These are phyloP conservation scores for Heteromormyrus szaboi DNA, from an alignment of 2,797 vertebrate species.

Conservation along the genomic window DNA sequence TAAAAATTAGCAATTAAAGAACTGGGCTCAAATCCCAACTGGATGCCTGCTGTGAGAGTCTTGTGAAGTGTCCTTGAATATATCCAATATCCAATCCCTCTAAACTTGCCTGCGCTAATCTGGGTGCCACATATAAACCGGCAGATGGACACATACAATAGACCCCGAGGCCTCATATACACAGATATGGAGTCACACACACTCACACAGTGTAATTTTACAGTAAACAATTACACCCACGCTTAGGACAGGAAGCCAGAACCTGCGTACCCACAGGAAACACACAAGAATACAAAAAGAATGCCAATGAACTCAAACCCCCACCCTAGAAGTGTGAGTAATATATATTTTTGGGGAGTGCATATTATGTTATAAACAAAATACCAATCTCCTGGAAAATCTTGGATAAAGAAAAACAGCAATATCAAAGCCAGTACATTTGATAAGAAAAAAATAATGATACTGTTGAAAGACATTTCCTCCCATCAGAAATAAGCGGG, in stretches of 20 bases:
- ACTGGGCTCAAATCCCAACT: not conserved
- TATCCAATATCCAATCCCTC: not conserved
- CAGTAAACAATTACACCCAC: not conserved
- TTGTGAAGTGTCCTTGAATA: not conserved
- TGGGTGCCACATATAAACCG: not conserved
- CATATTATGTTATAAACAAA: not conserved
- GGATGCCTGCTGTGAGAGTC: not conserved
- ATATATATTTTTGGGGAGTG: not conserved
- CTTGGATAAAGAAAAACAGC: not conserved
- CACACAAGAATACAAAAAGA: not conserved
- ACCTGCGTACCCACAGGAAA: not conserved
- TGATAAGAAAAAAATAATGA: not conserved
- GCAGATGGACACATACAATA: not conserved
- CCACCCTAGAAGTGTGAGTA: not conserved
- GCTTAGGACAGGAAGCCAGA: not conserved
- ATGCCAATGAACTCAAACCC: not conserved
- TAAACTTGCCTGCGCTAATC: not conserved
- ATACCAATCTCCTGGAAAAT: not conserved
- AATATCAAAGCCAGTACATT: not conserved
- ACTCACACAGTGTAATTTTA: not conserved
- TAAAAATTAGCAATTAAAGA: not conserved
- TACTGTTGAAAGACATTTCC: not conserved
- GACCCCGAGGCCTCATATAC: not conserved
- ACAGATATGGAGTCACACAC: conserved; percentile 3
- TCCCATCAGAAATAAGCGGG: not conserved